These are phyloP conservation scores for Microcebus murinus DNA, from an alignment of 2,113 vertebrate species.

Conservation along the genomic window DNA sequence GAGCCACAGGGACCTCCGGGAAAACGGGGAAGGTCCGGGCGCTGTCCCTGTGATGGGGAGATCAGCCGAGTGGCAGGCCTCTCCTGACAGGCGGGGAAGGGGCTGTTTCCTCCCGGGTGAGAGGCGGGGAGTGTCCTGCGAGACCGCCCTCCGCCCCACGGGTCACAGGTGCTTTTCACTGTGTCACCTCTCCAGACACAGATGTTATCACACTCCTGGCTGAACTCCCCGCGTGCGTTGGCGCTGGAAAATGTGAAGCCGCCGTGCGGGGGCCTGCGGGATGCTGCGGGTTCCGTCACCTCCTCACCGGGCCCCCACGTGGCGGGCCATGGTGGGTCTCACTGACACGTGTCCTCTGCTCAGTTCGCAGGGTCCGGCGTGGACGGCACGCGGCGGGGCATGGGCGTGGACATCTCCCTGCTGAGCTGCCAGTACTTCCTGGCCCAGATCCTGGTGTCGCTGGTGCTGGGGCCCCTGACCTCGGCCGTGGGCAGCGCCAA, in stretches of 20 bases:
- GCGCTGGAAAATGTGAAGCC: neutral
- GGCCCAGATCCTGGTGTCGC: slow-evolving; percentile 96
- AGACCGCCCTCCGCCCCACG: neutral
- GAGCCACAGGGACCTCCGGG: neutral
- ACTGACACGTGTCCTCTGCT: neutral
- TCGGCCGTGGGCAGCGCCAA: slow-evolving; percentile 95
- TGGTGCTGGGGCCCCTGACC: slow-evolving; percentile 96
- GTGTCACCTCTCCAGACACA: neutral
- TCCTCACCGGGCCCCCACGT: fast-evolving
- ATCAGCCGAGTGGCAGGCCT: neutral
- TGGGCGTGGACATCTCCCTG: slow-evolving; percentile 98
- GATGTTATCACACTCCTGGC: neutral
- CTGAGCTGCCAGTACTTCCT: slow-evolving; percentile 99
- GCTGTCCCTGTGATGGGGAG: neutral
- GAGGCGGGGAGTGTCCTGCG: neutral
- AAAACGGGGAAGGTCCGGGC: neutral
- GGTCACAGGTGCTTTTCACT: neutral
- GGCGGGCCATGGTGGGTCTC: fast-evolving
- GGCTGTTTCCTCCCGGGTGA: neutral
- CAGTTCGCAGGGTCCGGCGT: slow-evolving; percentile 93
- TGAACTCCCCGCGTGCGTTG: neutral
- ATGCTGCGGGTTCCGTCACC: neutral
- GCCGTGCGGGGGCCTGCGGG: neutral
- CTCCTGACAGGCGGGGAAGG: neutral
- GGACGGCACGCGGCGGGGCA: slow-evolving; percentile 92